Conservation (phyloP, 2,797 vertebrate genomes). For the Sebastes oblongus region DNA sequence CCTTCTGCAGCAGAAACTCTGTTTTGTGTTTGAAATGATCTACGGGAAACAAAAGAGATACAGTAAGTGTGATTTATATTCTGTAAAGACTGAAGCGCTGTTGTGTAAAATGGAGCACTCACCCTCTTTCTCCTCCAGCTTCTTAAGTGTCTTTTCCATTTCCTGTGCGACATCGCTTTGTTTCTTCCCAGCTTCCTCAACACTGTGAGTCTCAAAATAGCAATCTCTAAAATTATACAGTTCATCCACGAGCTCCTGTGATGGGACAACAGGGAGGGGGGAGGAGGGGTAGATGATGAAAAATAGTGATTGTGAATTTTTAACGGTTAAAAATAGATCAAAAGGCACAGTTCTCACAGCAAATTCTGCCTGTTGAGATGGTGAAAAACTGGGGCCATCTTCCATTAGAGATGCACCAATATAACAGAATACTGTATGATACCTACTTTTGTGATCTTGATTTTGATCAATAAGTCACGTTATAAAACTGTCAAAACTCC, state of each 20-base stretch:
- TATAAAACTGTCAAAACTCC: neutral
- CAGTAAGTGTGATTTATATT: neutral
- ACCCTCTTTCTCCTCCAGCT: slow-evolving; percentile 86
- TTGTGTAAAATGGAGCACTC: neutral
- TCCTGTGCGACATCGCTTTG: slow-evolving; percentile 82
- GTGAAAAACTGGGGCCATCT: neutral
- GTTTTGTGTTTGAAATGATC: slow-evolving; percentile 81
- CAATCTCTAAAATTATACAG: slow-evolving; percentile 88
- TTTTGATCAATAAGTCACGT: neutral
- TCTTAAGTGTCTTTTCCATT: slow-evolving; percentile 82
- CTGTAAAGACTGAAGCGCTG: neutral
- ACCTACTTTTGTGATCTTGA: neutral
- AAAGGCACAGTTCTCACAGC: neutral
- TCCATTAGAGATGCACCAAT: neutral
- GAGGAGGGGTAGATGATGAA: too few species aligned
- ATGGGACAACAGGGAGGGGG: neutral
- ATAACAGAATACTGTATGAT: neutral
- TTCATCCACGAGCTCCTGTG: slow-evolving; percentile 87
- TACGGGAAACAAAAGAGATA: slow-evolving; percentile 45
- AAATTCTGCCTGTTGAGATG: neutral
- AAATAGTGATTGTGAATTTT: neutral
- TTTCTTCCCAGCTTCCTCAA: slow-evolving; percentile 87
- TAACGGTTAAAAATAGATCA: neutral
- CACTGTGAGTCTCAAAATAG: slow-evolving; percentile 88
- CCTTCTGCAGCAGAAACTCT: slow-evolving; percentile 86